Evolutionary conservation across 1,140 invertebrate genomes (phyloP).

Genomic region (Proctacanthus coquilletti): DNA sequence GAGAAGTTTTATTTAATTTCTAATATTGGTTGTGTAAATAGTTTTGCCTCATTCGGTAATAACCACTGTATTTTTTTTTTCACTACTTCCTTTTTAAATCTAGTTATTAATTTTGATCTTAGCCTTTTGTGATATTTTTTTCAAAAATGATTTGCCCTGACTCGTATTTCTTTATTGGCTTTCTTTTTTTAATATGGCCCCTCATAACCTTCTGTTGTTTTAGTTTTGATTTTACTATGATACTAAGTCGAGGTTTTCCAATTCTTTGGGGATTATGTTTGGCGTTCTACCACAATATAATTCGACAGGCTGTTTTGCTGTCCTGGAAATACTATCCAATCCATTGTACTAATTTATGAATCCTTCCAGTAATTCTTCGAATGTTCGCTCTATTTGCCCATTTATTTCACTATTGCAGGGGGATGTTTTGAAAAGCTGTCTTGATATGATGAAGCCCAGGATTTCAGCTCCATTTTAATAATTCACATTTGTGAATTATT

Average conservation of each 20-base stretch:
- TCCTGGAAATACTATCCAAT: not conserved
- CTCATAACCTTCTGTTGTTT: not conserved
- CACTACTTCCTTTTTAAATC: not conserved
- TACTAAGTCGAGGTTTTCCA: not conserved
- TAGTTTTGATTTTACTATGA: not conserved
- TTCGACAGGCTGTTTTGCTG: not conserved
- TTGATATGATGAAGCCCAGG: not conserved
- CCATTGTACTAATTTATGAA: not conserved
- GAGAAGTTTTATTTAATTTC: not conserved
- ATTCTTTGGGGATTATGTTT: too few species aligned
- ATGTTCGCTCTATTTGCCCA: not conserved
- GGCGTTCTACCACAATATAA: not conserved
- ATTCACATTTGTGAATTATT: not conserved
- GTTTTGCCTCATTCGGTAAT: not conserved
- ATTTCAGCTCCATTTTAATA: not conserved
- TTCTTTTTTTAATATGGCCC: not conserved
- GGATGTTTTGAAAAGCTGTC: not conserved
- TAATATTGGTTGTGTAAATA: not conserved
- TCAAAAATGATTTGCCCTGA: conserved; percentile 1
- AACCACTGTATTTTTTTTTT: not conserved
- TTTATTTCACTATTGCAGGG: not conserved
- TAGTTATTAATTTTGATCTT: not conserved
- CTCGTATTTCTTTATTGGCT: not conserved
- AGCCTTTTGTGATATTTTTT: not conserved
- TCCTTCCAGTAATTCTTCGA: not conserved